Evolutionary conservation across 2,797 vertebrate genomes (phyloP).

Genomic region (Pangasius krempfi): DNA sequence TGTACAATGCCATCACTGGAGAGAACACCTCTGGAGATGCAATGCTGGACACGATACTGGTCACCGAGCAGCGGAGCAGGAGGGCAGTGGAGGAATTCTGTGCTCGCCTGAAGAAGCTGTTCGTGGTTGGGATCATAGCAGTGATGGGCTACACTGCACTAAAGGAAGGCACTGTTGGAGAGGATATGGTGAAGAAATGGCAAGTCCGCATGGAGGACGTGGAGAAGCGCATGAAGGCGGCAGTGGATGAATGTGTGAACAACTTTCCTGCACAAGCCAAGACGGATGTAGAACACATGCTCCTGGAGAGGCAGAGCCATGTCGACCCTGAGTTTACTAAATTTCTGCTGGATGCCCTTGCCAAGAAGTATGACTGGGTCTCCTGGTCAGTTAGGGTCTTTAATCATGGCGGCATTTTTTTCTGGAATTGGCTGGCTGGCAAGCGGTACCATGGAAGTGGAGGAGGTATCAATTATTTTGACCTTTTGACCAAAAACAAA

Average conservation of each 20-base stretch:
- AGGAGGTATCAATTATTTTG: slow-evolving; percentile 74
- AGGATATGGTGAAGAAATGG: slow-evolving; percentile 77
- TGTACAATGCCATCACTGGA: slow-evolving; percentile 76
- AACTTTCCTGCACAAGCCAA: slow-evolving; percentile 78
- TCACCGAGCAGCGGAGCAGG: slow-evolving; percentile 70
- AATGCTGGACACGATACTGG: slow-evolving; percentile 72
- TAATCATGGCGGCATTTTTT: slow-evolving; percentile 69
- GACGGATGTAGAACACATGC: slow-evolving; percentile 68
- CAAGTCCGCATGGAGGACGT: slow-evolving; percentile 75
- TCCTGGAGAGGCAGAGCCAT: slow-evolving; percentile 63
- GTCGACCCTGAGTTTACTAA: slow-evolving; percentile 66
- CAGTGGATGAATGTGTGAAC: slow-evolving; percentile 76
- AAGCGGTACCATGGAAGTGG: slow-evolving; percentile 75
- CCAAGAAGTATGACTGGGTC: slow-evolving; percentile 81
- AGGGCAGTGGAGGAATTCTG: slow-evolving; percentile 80
- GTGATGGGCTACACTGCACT: slow-evolving; percentile 78
- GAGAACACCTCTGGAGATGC: slow-evolving; percentile 69
- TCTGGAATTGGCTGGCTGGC: slow-evolving; percentile 81
- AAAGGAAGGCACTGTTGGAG: slow-evolving; percentile 69
- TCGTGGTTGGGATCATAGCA: slow-evolving; percentile 78
- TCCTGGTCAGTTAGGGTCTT: slow-evolving; percentile 78
- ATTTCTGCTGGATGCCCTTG: slow-evolving; percentile 68
- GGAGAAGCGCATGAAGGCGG: slow-evolving; percentile 78
- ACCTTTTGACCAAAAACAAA: slow-evolving; percentile 73
- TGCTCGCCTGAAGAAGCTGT: slow-evolving; percentile 78